These are phyloP conservation scores for Papilio machaon DNA, from an alignment of 1,140 invertebrate species.

Conservation along the genomic window DNA sequence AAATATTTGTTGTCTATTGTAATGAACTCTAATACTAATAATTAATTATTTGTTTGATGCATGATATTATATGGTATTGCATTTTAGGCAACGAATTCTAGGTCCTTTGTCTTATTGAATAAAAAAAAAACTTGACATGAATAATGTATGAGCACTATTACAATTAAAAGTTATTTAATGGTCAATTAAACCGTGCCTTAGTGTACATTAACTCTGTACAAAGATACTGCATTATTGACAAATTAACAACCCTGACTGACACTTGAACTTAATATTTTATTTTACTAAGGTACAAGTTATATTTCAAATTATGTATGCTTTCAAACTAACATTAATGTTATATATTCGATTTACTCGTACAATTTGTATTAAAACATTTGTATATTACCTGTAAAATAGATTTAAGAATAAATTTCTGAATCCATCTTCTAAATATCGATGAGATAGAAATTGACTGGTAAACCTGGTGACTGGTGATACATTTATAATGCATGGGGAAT, in stretches of 20 bases:
- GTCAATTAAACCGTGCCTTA: not conserved
- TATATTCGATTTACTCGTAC: no score
- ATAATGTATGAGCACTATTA: slow-evolving; percentile 17
- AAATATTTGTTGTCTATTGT: not conserved
- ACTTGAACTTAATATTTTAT: no score
- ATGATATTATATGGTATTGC: not conserved
- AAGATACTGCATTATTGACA: no score
- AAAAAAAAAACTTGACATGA: slow-evolving; percentile 18
- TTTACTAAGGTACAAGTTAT: no score
- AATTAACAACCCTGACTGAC: no score
- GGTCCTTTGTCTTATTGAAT: slow-evolving; percentile 18
- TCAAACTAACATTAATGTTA: no score
- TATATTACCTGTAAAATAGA: no score
- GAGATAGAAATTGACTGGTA: not conserved
- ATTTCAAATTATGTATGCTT: no score
- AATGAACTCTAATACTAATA: not conserved
- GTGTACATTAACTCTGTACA: not conserved
- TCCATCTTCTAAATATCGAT: no score
- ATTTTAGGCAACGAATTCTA: slow-evolving; percentile 25
- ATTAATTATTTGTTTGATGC: not conserved
- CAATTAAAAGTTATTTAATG: not conserved
- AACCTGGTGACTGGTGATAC: not conserved
- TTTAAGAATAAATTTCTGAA: no score
- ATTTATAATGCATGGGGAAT: not conserved
- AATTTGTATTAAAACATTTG: no score